Conservation (phyloP, 2,797 vertebrate species). For the Eulemur mongoz region DNA sequence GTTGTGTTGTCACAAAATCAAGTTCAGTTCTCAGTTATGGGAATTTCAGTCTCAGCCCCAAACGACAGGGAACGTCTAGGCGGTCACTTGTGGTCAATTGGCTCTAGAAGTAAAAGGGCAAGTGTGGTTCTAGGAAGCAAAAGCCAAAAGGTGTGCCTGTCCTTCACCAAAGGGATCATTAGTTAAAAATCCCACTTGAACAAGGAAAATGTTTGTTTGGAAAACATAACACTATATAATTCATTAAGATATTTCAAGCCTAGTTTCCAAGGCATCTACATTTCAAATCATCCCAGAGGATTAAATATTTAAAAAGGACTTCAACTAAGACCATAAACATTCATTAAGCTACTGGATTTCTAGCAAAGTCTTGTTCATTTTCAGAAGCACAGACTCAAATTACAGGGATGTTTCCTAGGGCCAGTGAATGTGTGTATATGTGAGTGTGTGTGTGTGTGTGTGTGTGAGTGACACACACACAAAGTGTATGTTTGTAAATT, state of each 20-base stretch:
- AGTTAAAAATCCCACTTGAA: conserved; percentile 50
- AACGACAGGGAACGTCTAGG: no score
- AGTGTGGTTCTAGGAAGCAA: neutral
- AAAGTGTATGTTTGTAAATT: conserved; percentile 36
- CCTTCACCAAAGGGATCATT: neutral
- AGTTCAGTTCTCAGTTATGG: neutral
- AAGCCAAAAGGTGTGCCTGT: neutral
- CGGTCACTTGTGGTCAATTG: neutral
- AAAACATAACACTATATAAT: conserved; percentile 63
- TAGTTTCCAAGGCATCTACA: conserved; percentile 38
- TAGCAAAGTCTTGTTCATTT: conserved; percentile 18
- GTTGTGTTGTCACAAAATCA: neutral
- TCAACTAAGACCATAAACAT: conserved; percentile 55
- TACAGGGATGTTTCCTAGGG: neutral
- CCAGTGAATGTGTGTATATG: neutral
- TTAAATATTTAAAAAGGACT: conserved; percentile 60
- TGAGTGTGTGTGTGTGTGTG: neutral
- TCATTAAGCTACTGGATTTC: conserved; percentile 51
- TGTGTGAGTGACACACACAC: neutral
- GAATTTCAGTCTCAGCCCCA: neutral
- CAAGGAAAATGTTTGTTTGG: conserved; percentile 54
- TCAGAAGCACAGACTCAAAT: conserved; percentile 23
- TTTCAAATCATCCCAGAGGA: conserved; percentile 54
- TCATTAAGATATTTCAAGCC: conserved; percentile 59
- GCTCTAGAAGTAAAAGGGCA: neutral